phyloP scores from a whole-genome alignment of 2,113 vertebrate genomes.

The Echinops telfairi region DNA sequence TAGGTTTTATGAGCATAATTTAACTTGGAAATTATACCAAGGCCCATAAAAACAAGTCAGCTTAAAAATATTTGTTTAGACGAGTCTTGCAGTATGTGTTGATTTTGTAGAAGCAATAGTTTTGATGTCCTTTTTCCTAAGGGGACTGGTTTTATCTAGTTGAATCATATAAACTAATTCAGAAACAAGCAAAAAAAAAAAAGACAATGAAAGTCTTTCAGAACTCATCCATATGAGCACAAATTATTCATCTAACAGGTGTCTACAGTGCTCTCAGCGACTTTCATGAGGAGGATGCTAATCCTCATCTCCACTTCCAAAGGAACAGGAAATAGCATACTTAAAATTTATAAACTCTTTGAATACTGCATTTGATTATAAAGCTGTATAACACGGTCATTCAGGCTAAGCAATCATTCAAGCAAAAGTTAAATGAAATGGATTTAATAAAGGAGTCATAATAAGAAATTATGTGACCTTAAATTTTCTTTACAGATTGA shows the following conservation, averaged over 20 bases:
- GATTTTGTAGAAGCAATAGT: background rate
- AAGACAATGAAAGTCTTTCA: background rate
- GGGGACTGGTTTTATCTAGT: background rate
- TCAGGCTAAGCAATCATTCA: background rate
- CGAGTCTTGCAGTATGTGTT: background rate
- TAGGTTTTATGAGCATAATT: background rate
- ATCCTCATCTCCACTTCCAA: background rate
- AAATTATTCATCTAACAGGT: background rate
- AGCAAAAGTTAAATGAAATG: background rate
- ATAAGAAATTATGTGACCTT: background rate
- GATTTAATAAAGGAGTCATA: background rate
- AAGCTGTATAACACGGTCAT: background rate
- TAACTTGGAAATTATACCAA: slow-evolving; percentile 6
- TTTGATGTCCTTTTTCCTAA: slow-evolving; percentile 26
- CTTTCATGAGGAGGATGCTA: too few relatives aligned
- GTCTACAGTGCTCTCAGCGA: background rate
- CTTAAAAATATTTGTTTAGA: slow-evolving; percentile 18
- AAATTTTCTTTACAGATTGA: background rate
- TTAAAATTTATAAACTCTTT: background rate
- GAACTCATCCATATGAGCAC: background rate
- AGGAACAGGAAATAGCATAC: background rate
- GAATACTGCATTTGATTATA: background rate
- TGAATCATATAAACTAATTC: background rate
- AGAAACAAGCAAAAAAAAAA: slow-evolving; percentile 4
- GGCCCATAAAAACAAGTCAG: background rate